Evolutionary conservation across 1,140 invertebrate genomes (phyloP).

Genomic region (Tetragonula clypearis): DNA sequence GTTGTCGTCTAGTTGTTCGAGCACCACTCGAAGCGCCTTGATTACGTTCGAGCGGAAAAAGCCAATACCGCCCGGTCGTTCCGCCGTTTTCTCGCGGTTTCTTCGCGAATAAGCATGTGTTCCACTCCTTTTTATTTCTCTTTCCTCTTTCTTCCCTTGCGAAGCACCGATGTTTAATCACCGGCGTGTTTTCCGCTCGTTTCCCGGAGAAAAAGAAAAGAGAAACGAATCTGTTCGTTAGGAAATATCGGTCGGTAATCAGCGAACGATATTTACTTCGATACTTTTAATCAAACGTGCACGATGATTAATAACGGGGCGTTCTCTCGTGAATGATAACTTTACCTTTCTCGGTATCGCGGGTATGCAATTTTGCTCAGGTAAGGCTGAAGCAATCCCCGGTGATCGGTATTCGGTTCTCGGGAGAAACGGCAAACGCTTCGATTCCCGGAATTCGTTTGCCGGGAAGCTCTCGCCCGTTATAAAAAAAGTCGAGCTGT

Average conservation of each 20-base stretch:
- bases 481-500: too few species aligned
- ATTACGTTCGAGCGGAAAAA: conserved; percentile 34
- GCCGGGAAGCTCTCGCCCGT: too few species aligned
- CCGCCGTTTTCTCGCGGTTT: conserved; percentile 6
- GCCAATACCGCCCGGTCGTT: conserved; percentile 9
- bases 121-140: too few species aligned
- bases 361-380: too few species aligned
- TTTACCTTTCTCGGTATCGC: background rate
- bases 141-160: background rate
- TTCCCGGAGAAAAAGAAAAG: background rate
- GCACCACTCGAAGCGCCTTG: conserved; percentile 31
- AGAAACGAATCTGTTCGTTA: background rate
- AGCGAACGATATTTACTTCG: background rate
- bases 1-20: conserved; percentile 36
- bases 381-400: too few species aligned
- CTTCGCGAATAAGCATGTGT: background rate
- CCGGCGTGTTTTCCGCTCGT: background rate
- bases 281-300: background rate
- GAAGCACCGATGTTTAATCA: background rate
- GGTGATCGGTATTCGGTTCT: too few species aligned
- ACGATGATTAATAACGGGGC: background rate
- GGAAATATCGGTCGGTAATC: background rate
- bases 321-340: background rate
- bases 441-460: too few species aligned
- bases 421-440: too few species aligned